Evolutionary conservation across 2,113 vertebrate genomes (phyloP).

Genomic region (Bostrychus sinensis): DNA sequence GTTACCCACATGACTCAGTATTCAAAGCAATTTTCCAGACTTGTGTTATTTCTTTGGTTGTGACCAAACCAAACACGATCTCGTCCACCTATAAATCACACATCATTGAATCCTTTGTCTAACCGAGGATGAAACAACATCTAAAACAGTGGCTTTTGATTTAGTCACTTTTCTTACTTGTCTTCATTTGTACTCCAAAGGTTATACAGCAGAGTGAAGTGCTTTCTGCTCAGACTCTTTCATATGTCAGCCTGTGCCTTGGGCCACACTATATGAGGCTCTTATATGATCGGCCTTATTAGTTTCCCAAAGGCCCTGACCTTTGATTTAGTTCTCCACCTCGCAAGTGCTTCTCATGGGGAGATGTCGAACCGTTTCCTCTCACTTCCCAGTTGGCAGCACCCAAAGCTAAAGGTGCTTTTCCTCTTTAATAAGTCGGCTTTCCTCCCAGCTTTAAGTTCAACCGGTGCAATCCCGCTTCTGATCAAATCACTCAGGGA

Average conservation of each 20-base stretch:
- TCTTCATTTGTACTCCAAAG: conserved; percentile 31
- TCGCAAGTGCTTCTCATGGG: conserved; percentile 33
- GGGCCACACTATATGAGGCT: conserved; percentile 44
- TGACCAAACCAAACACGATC: conserved; percentile 3
- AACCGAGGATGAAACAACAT: not conserved
- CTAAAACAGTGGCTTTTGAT: conserved; percentile 5
- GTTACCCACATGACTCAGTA: too few relatives aligned
- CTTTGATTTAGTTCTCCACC: conserved; percentile 55
- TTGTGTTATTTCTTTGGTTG: conserved; percentile 2
- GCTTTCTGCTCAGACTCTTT: conserved; percentile 29
- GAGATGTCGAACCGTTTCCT: conserved; percentile 38
- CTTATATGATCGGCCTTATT: conserved; percentile 63
- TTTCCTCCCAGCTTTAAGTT: conserved; percentile 61
- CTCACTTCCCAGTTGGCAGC: conserved; percentile 20
- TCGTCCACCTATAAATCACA: not conserved
- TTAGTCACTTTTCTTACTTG: conserved; percentile 20
- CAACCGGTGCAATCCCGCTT: conserved; percentile 47
- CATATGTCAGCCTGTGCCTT: conserved; percentile 55
- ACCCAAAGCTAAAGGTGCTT: conserved; percentile 40
- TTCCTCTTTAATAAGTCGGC: conserved; percentile 60
- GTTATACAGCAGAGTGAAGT: conserved; percentile 35
- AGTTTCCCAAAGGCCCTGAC: conserved; percentile 56
- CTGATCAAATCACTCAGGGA: conserved; percentile 66
- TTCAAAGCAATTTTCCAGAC: conserved; percentile 1
- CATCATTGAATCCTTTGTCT: not conserved